Evolutionary conservation across 2,888 invertebrate genomes (phyloP).

Genomic region (Mesorhabditis spiculigera): DNA sequence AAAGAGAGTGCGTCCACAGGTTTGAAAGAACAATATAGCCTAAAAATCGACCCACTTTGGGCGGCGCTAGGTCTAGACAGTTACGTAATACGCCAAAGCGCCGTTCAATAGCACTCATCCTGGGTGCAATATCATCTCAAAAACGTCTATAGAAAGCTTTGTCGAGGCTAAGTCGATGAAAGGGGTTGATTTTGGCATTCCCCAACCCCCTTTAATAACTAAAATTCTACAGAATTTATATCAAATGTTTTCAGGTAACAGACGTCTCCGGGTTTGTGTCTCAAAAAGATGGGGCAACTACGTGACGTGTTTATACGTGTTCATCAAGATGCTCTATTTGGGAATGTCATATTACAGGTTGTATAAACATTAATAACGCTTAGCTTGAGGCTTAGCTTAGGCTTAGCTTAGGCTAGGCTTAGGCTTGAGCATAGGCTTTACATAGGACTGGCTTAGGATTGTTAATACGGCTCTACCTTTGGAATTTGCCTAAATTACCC

Average conservation of each 20-base stretch:
- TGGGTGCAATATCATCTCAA: neutral
- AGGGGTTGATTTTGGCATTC: no score
- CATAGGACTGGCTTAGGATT: no score
- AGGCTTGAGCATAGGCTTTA: no score
- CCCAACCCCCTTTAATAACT: no score
- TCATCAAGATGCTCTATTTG: conserved; percentile 59
- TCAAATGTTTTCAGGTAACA: conserved; percentile 48
- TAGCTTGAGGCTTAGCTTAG: neutral
- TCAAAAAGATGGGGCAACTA: conserved; percentile 59
- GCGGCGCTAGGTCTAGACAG: no score
- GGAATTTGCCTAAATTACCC: neutral
- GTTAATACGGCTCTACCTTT: neutral
- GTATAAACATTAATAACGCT: neutral
- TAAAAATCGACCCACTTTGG: no score
- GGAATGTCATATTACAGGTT: conserved; percentile 56
- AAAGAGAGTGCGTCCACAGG: conserved; percentile 51
- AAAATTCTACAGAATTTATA: no score
- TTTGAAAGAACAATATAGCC: no score
- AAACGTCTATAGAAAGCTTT: no score
- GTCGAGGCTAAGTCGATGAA: no score
- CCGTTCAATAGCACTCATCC: neutral
- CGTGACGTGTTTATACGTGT: conserved; percentile 59
- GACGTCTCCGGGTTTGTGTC: conserved; percentile 57
- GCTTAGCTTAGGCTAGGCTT: neutral
- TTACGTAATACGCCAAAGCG: no score